These are phyloP conservation scores for Tupaia tana DNA, from an alignment of 2,113 vertebrate genomes.

Conservation along the genomic window DNA sequence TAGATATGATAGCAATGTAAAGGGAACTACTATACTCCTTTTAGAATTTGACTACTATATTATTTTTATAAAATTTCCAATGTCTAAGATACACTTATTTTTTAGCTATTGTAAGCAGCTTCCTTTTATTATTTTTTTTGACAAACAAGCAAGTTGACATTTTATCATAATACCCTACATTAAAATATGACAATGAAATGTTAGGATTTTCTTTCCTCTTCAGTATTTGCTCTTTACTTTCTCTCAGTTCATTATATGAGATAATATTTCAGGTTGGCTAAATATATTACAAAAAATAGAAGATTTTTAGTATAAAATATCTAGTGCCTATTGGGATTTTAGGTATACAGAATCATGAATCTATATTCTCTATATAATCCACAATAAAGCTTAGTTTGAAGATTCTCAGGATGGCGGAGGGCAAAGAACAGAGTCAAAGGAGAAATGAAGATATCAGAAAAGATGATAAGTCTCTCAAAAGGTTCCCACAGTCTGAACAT, in stretches of 20 bases:
- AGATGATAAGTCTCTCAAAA: background rate
- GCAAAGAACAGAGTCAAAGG: background rate
- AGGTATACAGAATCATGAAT: background rate
- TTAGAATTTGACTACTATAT: background rate
- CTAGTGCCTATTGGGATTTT: too few relatives aligned
- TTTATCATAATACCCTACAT: background rate
- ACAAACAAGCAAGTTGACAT: background rate
- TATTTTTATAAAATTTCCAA: background rate
- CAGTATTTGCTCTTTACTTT: background rate
- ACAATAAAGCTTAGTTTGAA: background rate
- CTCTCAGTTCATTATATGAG: background rate
- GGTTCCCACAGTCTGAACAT: background rate
- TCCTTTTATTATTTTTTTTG: background rate
- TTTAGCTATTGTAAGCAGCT: background rate
- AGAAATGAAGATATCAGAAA: background rate
- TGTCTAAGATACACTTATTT: background rate
- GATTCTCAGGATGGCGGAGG: background rate
- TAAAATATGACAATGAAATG: background rate
- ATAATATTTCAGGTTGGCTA: background rate
- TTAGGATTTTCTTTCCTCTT: background rate
- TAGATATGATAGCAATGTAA: background rate
- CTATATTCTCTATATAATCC: too few relatives aligned
- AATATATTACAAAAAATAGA: background rate
- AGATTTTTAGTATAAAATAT: background rate
- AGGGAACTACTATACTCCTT: background rate